Base-by-base conservation (phyloP, 2,888 invertebrate genomes). In the Cheilosia grossa region DNA sequence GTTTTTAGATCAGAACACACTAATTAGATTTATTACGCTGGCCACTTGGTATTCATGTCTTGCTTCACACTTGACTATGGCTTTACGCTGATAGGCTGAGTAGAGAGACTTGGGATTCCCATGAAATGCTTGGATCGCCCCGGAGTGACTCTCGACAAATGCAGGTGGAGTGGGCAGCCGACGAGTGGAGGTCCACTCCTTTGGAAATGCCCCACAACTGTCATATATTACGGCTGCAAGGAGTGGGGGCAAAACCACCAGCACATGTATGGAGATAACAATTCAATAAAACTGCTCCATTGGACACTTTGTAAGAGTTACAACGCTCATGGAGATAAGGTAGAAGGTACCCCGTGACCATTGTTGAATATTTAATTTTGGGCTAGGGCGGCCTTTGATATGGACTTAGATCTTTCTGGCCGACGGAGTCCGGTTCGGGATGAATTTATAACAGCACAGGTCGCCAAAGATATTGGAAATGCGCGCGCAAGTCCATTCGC, bases 281-380 rank as follows among this genome's bases (percentile, higher is more conserved):
- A 70, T 63, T 78, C 54, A 74, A 74, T 83, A 83, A 79, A 83
- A 79, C 69, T 64, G 64, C 70, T 77, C 54, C 66, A 47, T 56
- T 37, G 40, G 70, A 80, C 85, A 75, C 85, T 85, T 82, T 67
- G 59, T 51, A 61, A 85, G 81, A 72, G 83, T 80, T 80, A 85
- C 66, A 75, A 74, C 44, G 63, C n/a, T 44, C 21, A 40, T 63
- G 42, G 37, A 44, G 9, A 30, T 30, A 13, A 2, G 2, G n/a
- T n/a, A 24, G 2, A 24, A 19, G 44, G 63, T 15, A 77, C 75
- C 66, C 58, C 49, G 56, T 77, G 72, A 80, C 77, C 54, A 44
- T 72, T 81, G 81, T 81, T 81, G 85, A 85, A 85, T 85, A 85
- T 85, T 77, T 81, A 85, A 75, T 81, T 80, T 81, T 63, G 37